Base-by-base conservation (phyloP, 2,113 vertebrate species). In the Leuciscus idus region DNA sequence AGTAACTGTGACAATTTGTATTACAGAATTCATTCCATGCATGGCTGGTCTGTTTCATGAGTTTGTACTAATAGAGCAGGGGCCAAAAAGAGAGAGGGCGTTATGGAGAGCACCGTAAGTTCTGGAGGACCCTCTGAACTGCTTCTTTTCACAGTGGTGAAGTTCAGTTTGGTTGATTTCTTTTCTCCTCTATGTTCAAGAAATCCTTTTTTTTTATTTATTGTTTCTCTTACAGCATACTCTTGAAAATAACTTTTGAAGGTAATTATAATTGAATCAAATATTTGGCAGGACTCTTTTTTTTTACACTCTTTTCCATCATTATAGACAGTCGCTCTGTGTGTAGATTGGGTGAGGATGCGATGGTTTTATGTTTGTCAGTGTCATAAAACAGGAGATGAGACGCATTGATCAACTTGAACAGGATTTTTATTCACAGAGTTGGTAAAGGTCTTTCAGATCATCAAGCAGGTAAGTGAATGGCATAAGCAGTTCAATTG, bases 11-110 rank as follows among this genome's bases (percentile, higher is more conserved):
- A 94, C 93, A 92, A 92, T 94, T 93, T 94, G 93, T 94, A 93
- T 93, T 94, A 94, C 94, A 94, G 90, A 93, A 82, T 88, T 92
- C 89, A 93, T 93, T 90, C 92, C 93, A 94, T 91, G 92, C 93
- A 91, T 93, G 93, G 93, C 61, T 92, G 90, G 87, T 84, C 92
- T 81, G 87, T 89, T 87, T 92, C 92, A 93, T 91, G 91, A 91
- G 89, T 90, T 87, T 89, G 66, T 85, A 80, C 87, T 93, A 93
- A 94, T 92, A 89, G 91, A 91, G 87, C 88, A 86, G 78, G 86
- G 90, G 90, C 84, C 90, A 88, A 88, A 89, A 90, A 78, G 48
- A 46, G 1, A 50, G 79, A 55, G 64, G 46, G 55, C 17, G 17
- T 30, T 61, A 55, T 52, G 7, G 30, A 68, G 15, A 68, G 30